A percentile compares a stretch with the other conserved stretches of the same genome.
Evolutionary conservation across 2,113 vertebrate species (phyloP).

Genomic region (Platanista minor): DNA sequence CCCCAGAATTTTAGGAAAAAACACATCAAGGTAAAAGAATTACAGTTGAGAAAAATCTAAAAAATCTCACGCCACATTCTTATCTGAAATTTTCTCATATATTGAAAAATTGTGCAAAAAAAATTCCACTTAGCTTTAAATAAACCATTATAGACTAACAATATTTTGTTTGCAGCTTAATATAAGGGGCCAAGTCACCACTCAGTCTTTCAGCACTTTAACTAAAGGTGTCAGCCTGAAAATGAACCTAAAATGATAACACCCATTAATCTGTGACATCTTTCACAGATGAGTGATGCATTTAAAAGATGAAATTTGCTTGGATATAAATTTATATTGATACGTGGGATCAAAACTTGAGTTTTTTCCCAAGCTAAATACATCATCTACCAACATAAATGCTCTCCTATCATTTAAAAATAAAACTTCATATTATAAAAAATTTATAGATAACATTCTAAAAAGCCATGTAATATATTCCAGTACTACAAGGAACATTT

Average conservation of each 20-base stretch:
- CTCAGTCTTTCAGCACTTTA: neutral
- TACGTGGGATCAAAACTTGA: neutral
- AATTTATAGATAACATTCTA: neutral
- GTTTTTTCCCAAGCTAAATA: conserved; percentile 12
- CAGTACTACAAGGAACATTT: conserved; percentile 1
- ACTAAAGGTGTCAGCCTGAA: conserved; percentile 21
- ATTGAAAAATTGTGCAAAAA: neutral
- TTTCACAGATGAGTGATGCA: conserved; percentile 23
- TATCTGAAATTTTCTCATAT: neutral
- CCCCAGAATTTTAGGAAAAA: neutral
- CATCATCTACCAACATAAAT: neutral
- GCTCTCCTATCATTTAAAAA: neutral
- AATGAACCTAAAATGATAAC: conserved; percentile 24
- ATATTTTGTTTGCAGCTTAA: neutral
- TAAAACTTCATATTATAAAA: conserved; percentile 19
- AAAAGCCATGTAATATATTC: neutral
- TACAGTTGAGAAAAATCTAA: neutral
- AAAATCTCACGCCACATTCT: neutral
- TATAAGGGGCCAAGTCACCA: neutral
- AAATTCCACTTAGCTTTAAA: conserved; percentile 11
- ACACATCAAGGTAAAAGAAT: neutral
- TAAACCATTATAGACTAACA: neutral
- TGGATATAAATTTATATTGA: conserved; percentile 23
- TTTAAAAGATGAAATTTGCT: conserved; percentile 28
- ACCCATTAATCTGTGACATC: neutral